Percentiles rank a stretch among this genome's conserved stretches.
phyloP scores from a whole-genome alignment of 2,113 vertebrate species.

The Salvelinus namaycush region DNA sequence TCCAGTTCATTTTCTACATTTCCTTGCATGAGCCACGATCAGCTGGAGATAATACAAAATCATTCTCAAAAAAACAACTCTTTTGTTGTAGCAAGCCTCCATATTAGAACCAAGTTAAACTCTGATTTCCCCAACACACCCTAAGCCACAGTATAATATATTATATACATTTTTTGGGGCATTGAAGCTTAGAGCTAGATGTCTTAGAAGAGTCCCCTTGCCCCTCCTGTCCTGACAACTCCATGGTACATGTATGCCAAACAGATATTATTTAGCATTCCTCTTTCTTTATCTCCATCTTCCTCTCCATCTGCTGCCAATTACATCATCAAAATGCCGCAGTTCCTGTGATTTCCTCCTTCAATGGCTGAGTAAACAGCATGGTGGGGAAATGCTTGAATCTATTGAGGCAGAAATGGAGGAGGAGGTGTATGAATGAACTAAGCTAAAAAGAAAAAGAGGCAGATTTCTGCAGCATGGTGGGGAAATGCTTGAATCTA shows the following conservation, averaged over 20 bases:
- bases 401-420: slow-evolving; percentile 11
- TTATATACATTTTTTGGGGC: slow-evolving; percentile 7
- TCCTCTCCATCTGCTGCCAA: slow-evolving; percentile 66
- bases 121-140: slow-evolving; percentile 43
- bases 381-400: slow-evolving; percentile 30
- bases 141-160: background rate
- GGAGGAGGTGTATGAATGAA: background rate
- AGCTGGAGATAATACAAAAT: slow-evolving; percentile 31
- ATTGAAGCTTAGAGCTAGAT: slow-evolving; percentile 42
- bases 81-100: background rate
- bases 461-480: slow-evolving; percentile 14
- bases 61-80: background rate
- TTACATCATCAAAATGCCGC: slow-evolving; percentile 67
- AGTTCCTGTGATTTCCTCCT: slow-evolving; percentile 55
- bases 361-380: slow-evolving; percentile 50
- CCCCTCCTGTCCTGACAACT: slow-evolving; percentile 47
- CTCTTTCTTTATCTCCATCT: slow-evolving; percentile 65
- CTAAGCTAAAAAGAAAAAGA: background rate
- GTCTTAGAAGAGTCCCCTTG: slow-evolving; percentile 55
- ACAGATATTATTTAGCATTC: slow-evolving; percentile 73
- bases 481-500: slow-evolving; percentile 26
- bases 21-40: slow-evolving; percentile 25
- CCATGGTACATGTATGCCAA: slow-evolving; percentile 54
- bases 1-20: background rate
- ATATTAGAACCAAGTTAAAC: slow-evolving; percentile 29